Evolutionary conservation across 2,888 invertebrate genomes (phyloP).

Genomic region (Thelaira solivaga): DNA sequence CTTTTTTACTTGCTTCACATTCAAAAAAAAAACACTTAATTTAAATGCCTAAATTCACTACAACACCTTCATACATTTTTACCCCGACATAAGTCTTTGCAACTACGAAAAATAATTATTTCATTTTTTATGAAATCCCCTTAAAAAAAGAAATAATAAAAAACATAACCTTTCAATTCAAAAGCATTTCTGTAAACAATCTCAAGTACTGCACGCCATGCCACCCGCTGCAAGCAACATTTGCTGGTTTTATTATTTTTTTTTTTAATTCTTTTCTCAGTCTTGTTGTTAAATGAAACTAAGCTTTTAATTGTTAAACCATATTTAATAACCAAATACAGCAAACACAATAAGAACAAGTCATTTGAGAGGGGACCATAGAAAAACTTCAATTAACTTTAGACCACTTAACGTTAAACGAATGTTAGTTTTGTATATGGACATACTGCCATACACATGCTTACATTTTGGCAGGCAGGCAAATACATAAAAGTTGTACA

Average conservation of each 20-base stretch:
- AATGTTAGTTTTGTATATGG: background rate
- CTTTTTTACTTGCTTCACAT: background rate
- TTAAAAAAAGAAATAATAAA: background rate
- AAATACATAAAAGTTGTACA: background rate
- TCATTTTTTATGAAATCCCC: background rate
- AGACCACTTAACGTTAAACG: conserved; percentile 55
- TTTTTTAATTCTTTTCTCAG: background rate
- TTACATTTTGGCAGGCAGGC: conserved; percentile 11
- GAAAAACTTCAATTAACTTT: conserved; percentile 58
- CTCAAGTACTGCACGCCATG: conserved; percentile 6
- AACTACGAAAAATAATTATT: conserved; percentile 12
- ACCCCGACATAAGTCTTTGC: background rate
- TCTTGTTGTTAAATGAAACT: conserved; percentile 35
- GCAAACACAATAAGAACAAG: conserved; percentile 34
- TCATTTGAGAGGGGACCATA: conserved; percentile 20
- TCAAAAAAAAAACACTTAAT: background rate
- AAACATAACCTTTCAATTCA: background rate
- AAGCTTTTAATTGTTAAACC: conserved; percentile 55
- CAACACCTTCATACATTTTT: conserved; percentile 6
- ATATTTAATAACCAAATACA: conserved; percentile 53
- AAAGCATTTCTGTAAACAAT: background rate
- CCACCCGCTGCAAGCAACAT: background rate
- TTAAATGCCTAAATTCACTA: conserved; percentile 7
- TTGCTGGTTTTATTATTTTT: background rate
- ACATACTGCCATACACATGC: background rate